Evolutionary conservation across 2,888 invertebrate genomes (phyloP), one percentile per base, ranked within the genome.

Genomic region (Seira sanloemensis): DNA sequence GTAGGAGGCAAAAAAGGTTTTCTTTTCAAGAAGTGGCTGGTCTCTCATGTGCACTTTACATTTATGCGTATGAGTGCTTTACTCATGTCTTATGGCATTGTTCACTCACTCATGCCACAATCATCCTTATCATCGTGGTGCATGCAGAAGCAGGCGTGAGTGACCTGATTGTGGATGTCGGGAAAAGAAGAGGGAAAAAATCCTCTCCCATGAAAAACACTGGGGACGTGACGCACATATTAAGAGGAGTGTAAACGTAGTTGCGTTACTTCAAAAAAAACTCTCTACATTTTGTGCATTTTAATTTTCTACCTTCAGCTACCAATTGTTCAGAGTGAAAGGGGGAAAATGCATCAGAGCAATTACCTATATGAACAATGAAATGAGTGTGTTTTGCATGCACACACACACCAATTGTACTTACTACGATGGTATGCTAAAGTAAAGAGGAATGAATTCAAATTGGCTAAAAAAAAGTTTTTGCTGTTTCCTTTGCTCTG

Each of bases 401-500:
- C n/a, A n/a, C n/a, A n/a, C n/a, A n/a, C n/a, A n/a, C n/a, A n/a
- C n/a, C n/a, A n/a, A n/a, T n/a, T n/a, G n/a, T n/a, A n/a, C n/a
- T n/a, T n/a, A n/a, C n/a, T n/a, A n/a, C n/a, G n/a, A n/a, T n/a
- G n/a, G 50, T 16, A 50, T 65, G 9, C 4, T 7, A 65, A 65
- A 24, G 24, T 21, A 65, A 19, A 65, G 1, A 19, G 65, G 54
- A n/a, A 72, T 7, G 50, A 37, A 74, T 50, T 76, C 67, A 26
- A 76, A 67, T 76, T 66, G 67, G 66, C 12, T 67, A 67, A 24
- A 1, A 27, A 27, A 74, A 77, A 78, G 54, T 21, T 71, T 78
- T 54, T 18, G 23, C 27, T 69, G n/a, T 72, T 73, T 72, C 50
- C 27, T 71, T 78, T 23, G 69, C 75, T 80, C 74, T 69, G 80